phyloP scores from a whole-genome alignment of 2,113 vertebrate genomes.

The Melanerpes aurifrons region DNA sequence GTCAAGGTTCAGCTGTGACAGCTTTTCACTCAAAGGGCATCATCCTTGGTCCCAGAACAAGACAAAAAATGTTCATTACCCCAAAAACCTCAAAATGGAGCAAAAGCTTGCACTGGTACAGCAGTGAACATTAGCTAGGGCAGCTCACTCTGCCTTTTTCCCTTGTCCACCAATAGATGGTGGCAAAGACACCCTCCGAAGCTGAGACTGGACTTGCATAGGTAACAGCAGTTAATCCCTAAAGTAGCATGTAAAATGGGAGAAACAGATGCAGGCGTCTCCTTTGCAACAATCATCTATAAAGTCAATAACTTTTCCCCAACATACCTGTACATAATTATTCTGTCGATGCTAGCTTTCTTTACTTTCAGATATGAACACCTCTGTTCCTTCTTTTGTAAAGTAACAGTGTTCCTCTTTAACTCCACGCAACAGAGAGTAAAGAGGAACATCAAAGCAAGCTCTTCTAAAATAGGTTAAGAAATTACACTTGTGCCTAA shows the following conservation, averaged over 20 bases:
- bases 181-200: constrained; percentile 57
- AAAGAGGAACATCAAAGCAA: constrained; percentile 31
- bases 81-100: not conserved
- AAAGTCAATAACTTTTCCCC: not conserved
- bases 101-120: not conserved
- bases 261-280: not conserved
- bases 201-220: not conserved
- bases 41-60: not conserved
- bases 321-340: not conserved
- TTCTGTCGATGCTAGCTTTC: not conserved
- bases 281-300: not conserved
- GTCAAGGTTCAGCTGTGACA: not conserved
- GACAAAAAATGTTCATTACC: not conserved
- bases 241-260: not conserved
- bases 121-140: not conserved
- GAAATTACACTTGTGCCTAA: not conserved
- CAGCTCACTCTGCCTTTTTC: constrained; percentile 32
- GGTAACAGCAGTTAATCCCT: not conserved
- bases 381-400: not conserved
- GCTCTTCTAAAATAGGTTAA: constrained; percentile 25
- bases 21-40: not conserved
- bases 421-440: not conserved
- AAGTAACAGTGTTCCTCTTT: not conserved
- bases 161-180: constrained; percentile 54
- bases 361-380: not conserved